Evolutionary conservation across 2,888 invertebrate genomes (phyloP), one percentile per base, ranked within the genome.

Genomic region (Physocephala rufipes): DNA sequence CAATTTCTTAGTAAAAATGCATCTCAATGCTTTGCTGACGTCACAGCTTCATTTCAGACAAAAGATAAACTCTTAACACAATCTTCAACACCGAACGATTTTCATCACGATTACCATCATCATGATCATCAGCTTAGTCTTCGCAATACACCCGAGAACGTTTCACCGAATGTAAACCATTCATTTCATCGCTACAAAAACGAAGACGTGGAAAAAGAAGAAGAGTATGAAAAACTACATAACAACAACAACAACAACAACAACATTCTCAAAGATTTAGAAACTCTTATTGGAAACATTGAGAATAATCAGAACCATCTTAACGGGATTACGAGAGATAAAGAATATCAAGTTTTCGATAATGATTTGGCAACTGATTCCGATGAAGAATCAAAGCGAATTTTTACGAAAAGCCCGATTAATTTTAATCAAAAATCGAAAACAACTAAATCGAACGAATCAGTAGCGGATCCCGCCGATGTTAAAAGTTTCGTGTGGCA

Each of bases 281-380:
- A 86, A 73, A 84, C 80, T 51, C 81, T 87, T 1, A 87, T 87
- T 63, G 86, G 85, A 1, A 86, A 84, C 55, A 86, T 87, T 82
- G 87, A 87, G 73, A 80, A 84, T 68, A 83, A 83, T 71, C 87
- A 87, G 71, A 82, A 84, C 15, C 85, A 83, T 66, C 83, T 85
- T 71, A 85, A 81, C 64, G 82, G 83, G 49, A 81, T 79, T 9
- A 9, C 36, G 36, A 36, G 4, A 9, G n/a, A n/a, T n/a, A 36
- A 36, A 4, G 36, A 36, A 9, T 9, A 9, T 9, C 4, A 7
- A 36, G 36, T 49, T 12, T n/a, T 15, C 49, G 3, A 79, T 24
- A 83, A 81, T 47, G 58, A 30, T 15, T 69, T 76, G 2, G 81
- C 82, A 0, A 61, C 72, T 21, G 84, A 83, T 73, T 76, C 80